Base-by-base conservation (phyloP, 2,113 vertebrate species). In the Hyla sarda region DNA sequence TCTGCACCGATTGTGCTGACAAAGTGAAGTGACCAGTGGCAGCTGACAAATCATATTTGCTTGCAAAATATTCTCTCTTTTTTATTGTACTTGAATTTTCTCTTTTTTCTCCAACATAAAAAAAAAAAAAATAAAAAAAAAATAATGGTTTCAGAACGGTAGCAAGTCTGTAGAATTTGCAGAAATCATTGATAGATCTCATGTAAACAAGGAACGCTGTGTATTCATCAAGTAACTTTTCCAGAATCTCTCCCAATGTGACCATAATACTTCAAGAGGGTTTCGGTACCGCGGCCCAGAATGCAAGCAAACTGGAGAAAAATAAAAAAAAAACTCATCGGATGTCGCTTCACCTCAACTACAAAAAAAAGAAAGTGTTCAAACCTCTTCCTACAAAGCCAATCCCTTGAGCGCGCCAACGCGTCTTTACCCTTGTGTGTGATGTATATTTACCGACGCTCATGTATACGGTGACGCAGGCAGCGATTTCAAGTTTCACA, bases 381-480 rank as follows among this genome's bases (percentile, higher is more conserved):
- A 54, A 54, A 54, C 50, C 2, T 17, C 50, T 54, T 54, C 13
- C 56, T 10, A 50, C 7, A 50, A 10, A 50, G 48, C 11, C 6
- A 50, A 50, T 2, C 5, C 48, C 48, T 9, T 1, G n/a, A 62
- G 11, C 25, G 2, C 2, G 60, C 25, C 25, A 28, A 28, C 5
- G 25, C 6, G 23, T 11, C n/a, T n/a, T 50, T 21, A 58, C 9
- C 56, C 23, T 54, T 77, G 50, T 13, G 10, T 23, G 11, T 32
- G 11, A n/a, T 34, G 16, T 19, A 34, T 16, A 58, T 58, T 58
- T 32, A 32, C 30, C 32, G 30, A 78, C 48, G 37, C 19, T 75
- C 14, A 19, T 88, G 91, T 16, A n/a, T 16, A 34, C n/a, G 19
- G 23, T 32, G 41, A 82, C 6, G 6, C 11, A 32, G 14, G 28